Conservation (phyloP, 2,888 invertebrate species). For the Vannuccia rotundouncinata region DNA sequence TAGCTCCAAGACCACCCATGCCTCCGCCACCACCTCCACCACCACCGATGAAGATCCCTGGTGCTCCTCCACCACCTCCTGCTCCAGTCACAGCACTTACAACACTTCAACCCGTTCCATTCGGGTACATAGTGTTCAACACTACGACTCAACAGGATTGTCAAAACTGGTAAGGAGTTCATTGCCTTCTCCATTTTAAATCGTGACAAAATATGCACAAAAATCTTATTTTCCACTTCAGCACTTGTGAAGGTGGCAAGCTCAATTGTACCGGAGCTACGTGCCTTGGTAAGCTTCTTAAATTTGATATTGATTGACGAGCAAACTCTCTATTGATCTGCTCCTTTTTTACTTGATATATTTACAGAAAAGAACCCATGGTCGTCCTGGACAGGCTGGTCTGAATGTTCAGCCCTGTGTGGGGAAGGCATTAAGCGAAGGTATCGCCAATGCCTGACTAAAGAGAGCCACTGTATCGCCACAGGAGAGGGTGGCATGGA, state of each 20-base stretch:
- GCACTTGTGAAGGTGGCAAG: conserved; percentile 4
- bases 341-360: not conserved
- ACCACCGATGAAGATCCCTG: not conserved
- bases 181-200: not conserved
- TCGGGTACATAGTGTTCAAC: not conserved
- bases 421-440: conserved; percentile 13
- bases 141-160: not conserved
- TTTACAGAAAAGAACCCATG: conserved; percentile 13
- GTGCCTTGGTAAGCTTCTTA: not conserved
- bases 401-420: conserved; percentile 31
- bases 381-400: conserved; percentile 33
- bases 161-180: not conserved
- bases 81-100: not conserved
- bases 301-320: too few species aligned
- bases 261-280: conserved; percentile 3
- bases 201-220: too few species aligned
- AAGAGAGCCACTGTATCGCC: not conserved
- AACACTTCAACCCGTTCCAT: not conserved
- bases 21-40: not conserved
- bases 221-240: not conserved
- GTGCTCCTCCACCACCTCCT: not conserved
- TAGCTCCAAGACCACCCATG: not conserved
- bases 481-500: conserved; percentile 16
- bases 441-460: conserved; percentile 25
- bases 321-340: too few species aligned